phyloP scores from a whole-genome alignment of 2,113 vertebrate species.

The Rhinoderma darwinii region DNA sequence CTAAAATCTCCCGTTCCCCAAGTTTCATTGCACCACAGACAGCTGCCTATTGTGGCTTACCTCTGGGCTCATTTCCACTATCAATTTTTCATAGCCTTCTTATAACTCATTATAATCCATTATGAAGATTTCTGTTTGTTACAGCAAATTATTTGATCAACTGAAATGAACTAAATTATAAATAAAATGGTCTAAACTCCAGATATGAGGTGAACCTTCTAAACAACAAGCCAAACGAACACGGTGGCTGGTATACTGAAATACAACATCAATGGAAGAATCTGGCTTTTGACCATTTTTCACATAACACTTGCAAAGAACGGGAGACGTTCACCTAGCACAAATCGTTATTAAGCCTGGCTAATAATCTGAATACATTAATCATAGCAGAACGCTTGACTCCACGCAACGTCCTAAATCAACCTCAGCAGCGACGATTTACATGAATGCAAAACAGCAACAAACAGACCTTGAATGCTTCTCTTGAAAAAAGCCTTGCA shows the following conservation, averaged over 20 bases:
- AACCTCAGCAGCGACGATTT: not conserved
- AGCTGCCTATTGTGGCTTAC: not conserved
- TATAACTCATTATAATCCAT: not conserved
- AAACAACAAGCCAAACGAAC: not conserved
- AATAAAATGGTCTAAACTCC: not conserved
- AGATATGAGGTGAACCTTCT: not conserved
- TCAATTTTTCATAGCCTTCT: not conserved
- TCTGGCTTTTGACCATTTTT: not conserved
- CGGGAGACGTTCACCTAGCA: not conserved
- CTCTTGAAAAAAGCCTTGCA: slow-evolving; percentile 99
- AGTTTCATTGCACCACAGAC: not conserved
- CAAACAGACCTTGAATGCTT: slow-evolving; percentile 92
- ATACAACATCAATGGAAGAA: not conserved
- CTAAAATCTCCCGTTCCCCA: not conserved
- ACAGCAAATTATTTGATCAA: not conserved
- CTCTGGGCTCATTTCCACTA: not conserved
- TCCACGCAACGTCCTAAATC: not conserved
- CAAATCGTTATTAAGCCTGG: not conserved
- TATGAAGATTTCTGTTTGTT: not conserved
- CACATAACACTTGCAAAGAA: too few species aligned
- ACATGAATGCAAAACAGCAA: not conserved
- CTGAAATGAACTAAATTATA: not conserved
- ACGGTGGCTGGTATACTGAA: not conserved
- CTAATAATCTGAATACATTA: slow-evolving; percentile 37
- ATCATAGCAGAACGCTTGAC: not conserved